A percentile compares a stretch with the other conserved stretches of the same genome.
Evolutionary conservation across 2,113 vertebrate genomes (phyloP).

Genomic region (Chrysochloris asiatica): DNA sequence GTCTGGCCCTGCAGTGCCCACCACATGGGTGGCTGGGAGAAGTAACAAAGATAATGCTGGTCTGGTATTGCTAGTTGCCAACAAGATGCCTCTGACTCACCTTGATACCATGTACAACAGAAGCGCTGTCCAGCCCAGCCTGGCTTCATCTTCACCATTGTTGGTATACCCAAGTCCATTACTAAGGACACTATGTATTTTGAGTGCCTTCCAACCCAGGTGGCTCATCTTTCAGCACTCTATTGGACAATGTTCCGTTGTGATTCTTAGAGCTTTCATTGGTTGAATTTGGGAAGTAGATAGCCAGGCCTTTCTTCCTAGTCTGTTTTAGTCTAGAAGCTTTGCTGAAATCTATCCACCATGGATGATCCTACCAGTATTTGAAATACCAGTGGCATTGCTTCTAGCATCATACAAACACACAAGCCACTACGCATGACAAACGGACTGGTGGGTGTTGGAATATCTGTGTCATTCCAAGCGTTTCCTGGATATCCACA

Average conservation of each 20-base stretch:
- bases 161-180: not conserved
- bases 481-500: rapidly evolving
- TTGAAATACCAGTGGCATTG: not conserved
- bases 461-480: rapidly evolving
- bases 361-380: not conserved
- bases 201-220: not conserved
- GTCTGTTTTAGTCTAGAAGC: not conserved
- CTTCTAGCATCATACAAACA: not conserved
- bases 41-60: not conserved
- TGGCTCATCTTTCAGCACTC: not conserved
- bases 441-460: not conserved
- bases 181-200: not conserved
- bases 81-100: not conserved
- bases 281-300: not conserved
- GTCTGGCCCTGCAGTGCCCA: not conserved
- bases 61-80: not conserved
- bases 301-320: not conserved
- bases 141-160: not conserved
- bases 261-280: not conserved
- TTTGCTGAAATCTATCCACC: not conserved
- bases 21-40: not conserved
- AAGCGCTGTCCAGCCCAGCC: not conserved
- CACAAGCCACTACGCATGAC: not conserved
- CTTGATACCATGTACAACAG: not conserved
- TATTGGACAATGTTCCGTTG: not conserved